These are phyloP conservation scores for Dromaius novaehollandiae DNA, from an alignment of 2,113 vertebrate genomes.

Conservation along the genomic window DNA sequence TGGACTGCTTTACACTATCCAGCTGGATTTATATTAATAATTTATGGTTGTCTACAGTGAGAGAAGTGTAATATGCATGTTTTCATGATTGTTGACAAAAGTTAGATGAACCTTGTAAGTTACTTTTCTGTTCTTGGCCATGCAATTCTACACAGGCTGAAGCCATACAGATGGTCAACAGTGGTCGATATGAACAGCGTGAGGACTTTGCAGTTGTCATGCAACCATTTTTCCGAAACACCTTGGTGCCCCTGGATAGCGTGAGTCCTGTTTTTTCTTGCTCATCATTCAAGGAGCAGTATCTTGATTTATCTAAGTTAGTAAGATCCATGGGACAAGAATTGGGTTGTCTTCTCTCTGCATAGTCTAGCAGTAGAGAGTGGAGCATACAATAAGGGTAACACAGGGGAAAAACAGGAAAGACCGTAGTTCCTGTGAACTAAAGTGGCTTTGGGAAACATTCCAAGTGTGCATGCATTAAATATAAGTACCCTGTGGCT, in stretches of 20 bases:
- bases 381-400: background rate
- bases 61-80: background rate
- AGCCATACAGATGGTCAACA: conserved; percentile 59
- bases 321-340: background rate
- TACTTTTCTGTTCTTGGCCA: background rate
- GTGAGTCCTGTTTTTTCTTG: conserved; percentile 71
- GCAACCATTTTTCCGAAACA: conserved; percentile 88
- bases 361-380: background rate
- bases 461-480: background rate
- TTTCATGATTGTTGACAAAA: background rate
- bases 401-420: background rate
- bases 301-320: background rate
- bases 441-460: background rate
- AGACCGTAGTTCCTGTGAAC: background rate
- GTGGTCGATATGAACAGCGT: conserved; percentile 73
- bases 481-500: background rate
- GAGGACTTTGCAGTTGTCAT: conserved; percentile 86
- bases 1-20: background rate
- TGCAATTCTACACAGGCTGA: background rate
- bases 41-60: background rate
- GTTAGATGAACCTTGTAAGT: background rate
- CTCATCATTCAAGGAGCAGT: background rate
- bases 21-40: background rate
- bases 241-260: conserved; percentile 75
- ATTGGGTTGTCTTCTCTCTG: background rate